phyloP scores from a whole-genome alignment of 2,113 vertebrate genomes.

The Salvelinus namaycush region DNA sequence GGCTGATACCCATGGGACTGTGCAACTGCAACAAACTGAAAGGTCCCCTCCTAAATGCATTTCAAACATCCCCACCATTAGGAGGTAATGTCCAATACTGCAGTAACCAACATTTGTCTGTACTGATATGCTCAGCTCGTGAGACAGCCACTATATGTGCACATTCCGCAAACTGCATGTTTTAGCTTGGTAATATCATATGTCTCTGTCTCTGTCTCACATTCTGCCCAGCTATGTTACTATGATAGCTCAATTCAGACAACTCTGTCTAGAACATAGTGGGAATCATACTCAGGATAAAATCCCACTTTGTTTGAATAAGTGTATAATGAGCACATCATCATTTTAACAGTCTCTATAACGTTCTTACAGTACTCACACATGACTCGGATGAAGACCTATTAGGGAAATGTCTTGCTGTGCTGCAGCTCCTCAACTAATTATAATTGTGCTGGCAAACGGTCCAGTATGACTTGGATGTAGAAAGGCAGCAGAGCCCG shows the following conservation, averaged over 20 bases:
- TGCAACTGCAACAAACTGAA: slow-evolving; percentile 3
- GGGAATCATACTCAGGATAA: neutral
- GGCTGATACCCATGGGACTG: slow-evolving; percentile 40
- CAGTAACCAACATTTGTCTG: too few species aligned
- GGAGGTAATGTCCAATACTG: neutral
- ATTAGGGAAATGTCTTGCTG: slow-evolving; percentile 53
- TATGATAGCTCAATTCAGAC: neutral
- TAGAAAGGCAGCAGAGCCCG: slow-evolving; percentile 11
- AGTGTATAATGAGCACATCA: slow-evolving; percentile 49
- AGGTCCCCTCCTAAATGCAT: neutral
- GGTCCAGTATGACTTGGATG: slow-evolving; percentile 57
- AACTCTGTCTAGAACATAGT: neutral
- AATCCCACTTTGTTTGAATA: slow-evolving; percentile 43
- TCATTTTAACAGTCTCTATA: slow-evolving; percentile 55
- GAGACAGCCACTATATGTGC: neutral
- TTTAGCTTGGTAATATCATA: neutral
- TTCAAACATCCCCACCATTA: slow-evolving; percentile 26
- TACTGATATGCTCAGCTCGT: neutral
- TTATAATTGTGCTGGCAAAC: slow-evolving; percentile 52
- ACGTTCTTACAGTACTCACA: slow-evolving; percentile 26
- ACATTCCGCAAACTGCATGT: too few species aligned
- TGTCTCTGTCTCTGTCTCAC: neutral
- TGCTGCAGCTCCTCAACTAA: slow-evolving; percentile 58
- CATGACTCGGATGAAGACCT: slow-evolving; percentile 35
- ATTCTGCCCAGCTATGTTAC: neutral